A percentile compares a stretch with the other conserved stretches of the same genome.
phyloP scores from a whole-genome alignment of 2,888 invertebrate species.

The Coelinius sp. region DNA sequence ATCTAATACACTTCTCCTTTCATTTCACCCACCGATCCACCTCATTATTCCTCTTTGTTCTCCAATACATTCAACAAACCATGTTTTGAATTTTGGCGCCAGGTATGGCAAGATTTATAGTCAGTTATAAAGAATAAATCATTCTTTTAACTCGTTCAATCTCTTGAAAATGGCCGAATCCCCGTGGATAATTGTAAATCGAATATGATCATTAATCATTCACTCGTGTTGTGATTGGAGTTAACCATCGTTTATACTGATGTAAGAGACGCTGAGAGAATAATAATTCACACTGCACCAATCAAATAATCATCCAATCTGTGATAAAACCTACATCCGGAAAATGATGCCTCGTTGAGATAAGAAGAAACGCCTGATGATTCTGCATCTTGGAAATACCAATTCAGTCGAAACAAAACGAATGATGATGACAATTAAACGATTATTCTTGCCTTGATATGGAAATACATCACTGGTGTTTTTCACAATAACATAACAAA shows the following conservation, averaged over 20 bases:
- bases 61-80: background rate
- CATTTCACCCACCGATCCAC: background rate
- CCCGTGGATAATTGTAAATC: slow-evolving; percentile 5
- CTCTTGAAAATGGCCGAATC: background rate
- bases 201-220: slow-evolving; percentile 11
- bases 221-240: background rate
- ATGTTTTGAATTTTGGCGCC: slow-evolving; percentile 24
- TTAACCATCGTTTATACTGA: background rate
- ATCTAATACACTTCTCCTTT: slow-evolving; percentile 15
- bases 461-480: background rate
- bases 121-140: background rate
- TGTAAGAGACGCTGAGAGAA: background rate
- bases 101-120: background rate
- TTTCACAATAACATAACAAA: background rate
- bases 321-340: slow-evolving; percentile 10
- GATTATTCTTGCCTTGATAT: background rate
- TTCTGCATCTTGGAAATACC: background rate
- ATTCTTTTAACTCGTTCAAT: slow-evolving; percentile 1
- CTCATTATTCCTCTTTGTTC: background rate
- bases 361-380: background rate
- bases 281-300: background rate
- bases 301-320: background rate
- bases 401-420: background rate
- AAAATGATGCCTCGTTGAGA: background rate
- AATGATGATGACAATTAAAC: slow-evolving; percentile 1